Percentiles rank a stretch among this genome's conserved stretches.
Evolutionary conservation across 1,140 invertebrate species (phyloP).

Genomic region (Fopius arisanus): DNA sequence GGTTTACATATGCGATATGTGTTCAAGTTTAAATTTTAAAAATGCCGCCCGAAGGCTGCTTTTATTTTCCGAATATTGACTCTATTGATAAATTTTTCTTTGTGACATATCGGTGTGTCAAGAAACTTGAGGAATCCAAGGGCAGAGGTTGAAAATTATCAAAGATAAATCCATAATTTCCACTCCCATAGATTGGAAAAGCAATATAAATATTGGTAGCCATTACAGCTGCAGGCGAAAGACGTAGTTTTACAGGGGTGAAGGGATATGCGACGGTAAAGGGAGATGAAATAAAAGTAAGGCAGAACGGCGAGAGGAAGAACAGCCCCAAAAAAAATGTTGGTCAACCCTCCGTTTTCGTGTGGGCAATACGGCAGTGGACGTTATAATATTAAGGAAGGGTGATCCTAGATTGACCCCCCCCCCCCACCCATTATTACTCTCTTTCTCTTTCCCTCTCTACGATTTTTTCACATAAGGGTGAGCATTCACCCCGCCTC

Average conservation of each 20-base stretch:
- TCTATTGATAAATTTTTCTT: background rate
- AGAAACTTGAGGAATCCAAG: too few species aligned
- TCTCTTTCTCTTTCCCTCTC: background rate
- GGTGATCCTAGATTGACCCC: constrained; percentile 12
- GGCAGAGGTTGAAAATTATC: too few species aligned
- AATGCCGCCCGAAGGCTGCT: too few species aligned
- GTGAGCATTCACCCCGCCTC: constrained; percentile 35
- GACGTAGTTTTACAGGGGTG: background rate
- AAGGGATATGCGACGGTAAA: background rate
- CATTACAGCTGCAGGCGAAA: background rate
- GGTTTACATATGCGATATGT: too few species aligned
- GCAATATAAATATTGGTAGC: background rate
- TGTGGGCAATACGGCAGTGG: constrained; percentile 31
- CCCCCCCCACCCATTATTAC: constrained; percentile 6
- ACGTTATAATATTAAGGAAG: constrained; percentile 21
- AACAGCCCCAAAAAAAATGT: constrained; percentile 31
- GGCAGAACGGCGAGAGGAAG: background rate
- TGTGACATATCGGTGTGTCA: too few species aligned
- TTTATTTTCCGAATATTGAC: background rate
- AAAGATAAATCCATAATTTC: too few species aligned
- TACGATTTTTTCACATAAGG: background rate
- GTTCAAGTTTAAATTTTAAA: too few species aligned
- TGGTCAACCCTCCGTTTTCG: constrained; percentile 35
- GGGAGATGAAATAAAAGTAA: background rate
- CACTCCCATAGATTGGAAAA: background rate